phyloP scores from a whole-genome alignment of 2,113 vertebrate species.

The Callipepla squamata region DNA sequence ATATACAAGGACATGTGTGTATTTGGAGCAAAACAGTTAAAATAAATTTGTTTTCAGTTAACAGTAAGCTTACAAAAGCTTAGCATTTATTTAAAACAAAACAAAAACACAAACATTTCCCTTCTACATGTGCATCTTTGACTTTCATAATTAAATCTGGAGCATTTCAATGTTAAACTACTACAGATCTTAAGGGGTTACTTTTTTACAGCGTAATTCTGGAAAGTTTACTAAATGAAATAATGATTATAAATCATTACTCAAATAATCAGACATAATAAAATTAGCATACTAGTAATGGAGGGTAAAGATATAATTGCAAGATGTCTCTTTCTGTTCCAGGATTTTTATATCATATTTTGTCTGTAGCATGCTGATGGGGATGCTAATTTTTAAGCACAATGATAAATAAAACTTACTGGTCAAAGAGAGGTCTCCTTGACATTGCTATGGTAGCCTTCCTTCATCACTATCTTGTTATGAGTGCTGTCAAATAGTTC shows the following conservation, averaged over 20 bases:
- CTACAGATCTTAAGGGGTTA: neutral
- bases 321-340: neutral
- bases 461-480: constrained; percentile 41
- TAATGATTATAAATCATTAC: neutral
- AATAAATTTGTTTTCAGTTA: neutral
- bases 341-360: neutral
- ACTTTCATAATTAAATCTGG: neutral
- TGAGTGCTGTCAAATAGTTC: constrained; percentile 39
- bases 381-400: neutral
- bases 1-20: neutral
- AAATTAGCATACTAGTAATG: neutral
- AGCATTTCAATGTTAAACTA: neutral
- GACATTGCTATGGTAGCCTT: neutral
- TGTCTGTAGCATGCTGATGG: neutral
- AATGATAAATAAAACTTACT: constrained; percentile 1
- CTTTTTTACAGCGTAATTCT: neutral
- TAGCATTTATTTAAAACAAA: neutral
- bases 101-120: rapidly evolving
- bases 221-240: neutral
- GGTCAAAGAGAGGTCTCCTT: neutral
- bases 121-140: neutral
- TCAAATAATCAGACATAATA: neutral
- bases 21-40: neutral
- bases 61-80: neutral
- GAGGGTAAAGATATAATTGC: neutral